Conservation (phyloP, 2,888 invertebrate species). For the Ferrisia virgata region DNA sequence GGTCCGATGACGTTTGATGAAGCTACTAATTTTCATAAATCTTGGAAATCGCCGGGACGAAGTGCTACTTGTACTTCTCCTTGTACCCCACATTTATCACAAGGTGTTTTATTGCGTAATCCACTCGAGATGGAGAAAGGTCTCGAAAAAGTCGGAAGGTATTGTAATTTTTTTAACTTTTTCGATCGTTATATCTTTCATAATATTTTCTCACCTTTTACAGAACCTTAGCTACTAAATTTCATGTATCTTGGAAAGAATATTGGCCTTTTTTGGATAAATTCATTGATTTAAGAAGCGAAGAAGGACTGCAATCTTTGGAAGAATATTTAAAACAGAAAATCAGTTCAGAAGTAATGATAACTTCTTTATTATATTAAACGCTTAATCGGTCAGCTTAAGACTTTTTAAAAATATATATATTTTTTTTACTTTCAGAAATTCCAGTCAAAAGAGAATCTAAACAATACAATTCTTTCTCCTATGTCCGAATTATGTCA, state of each 20-base stretch:
- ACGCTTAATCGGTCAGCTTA: not conserved
- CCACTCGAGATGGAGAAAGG: slow-evolving; percentile 74
- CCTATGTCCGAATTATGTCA: slow-evolving; percentile 63
- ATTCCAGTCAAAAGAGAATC: slow-evolving; percentile 45
- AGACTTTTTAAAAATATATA: not conserved
- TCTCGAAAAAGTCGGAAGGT: slow-evolving; percentile 79
- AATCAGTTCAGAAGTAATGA: slow-evolving; percentile 56
- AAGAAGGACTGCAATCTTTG: slow-evolving; percentile 69
- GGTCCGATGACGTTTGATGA: slow-evolving; percentile 82
- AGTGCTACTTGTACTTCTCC: not conserved
- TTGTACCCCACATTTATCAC: not conserved
- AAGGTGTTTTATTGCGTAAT: slow-evolving; percentile 36
- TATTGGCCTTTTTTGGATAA: slow-evolving; percentile 87
- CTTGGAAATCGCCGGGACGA: slow-evolving; percentile 63
- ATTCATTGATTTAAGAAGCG: slow-evolving; percentile 72
- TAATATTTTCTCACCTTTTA: not conserved
- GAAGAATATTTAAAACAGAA: slow-evolving; percentile 69
- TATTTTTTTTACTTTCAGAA: slow-evolving; percentile 48
- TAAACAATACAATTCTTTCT: slow-evolving; percentile 43
- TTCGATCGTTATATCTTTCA: not conserved
- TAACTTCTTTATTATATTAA: not conserved
- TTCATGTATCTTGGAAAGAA: slow-evolving; percentile 80
- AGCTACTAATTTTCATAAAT: slow-evolving; percentile 68
- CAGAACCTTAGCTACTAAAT: slow-evolving; percentile 68
- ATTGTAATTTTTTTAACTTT: not conserved